phyloP scores from a whole-genome alignment of 64 coral and sea anemone species.

The Stylophora pistillata region DNA sequence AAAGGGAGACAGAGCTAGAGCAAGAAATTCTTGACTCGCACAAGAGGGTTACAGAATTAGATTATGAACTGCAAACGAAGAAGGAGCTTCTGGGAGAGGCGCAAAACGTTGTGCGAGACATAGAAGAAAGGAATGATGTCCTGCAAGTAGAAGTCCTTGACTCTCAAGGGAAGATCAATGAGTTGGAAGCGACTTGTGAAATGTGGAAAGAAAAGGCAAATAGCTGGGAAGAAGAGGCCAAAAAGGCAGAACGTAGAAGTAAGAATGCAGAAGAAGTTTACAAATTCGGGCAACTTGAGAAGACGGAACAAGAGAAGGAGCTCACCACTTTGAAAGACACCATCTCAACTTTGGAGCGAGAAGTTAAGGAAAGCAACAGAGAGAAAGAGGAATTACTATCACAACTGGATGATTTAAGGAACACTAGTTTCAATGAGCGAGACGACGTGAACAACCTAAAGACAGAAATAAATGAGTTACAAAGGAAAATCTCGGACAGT shows the following conservation, averaged over 20 bases:
- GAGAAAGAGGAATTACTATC: constrained; percentile 59
- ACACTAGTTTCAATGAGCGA: constrained; percentile 49
- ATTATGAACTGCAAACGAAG: constrained; percentile 58
- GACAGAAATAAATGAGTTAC: constrained; percentile 55
- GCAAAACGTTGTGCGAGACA: constrained; percentile 28
- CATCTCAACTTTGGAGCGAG: constrained; percentile 59
- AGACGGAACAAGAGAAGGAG: constrained; percentile 26
- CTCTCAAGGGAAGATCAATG: constrained; percentile 60
- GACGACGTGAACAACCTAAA: constrained; percentile 59
- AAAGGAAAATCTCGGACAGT: constrained; percentile 56
- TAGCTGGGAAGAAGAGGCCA: constrained; percentile 33
- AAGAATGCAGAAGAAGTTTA: constrained; percentile 27
- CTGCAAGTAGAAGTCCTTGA: constrained; percentile 67
- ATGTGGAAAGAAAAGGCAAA: constrained; percentile 52
- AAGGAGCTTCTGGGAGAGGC: constrained; percentile 46
- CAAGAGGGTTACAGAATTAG: constrained; percentile 67
- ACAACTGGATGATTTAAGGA: constrained; percentile 75
- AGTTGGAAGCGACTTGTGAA: constrained; percentile 68
- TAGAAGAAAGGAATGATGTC: constrained; percentile 57
- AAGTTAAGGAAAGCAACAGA: constrained; percentile 42
- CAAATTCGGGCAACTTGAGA: constrained; percentile 39
- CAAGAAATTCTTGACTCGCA: constrained; percentile 67
- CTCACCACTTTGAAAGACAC: constrained; percentile 20
- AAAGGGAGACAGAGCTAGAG: constrained; percentile 71
- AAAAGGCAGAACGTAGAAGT: constrained; percentile 10